Conservation (phyloP, 2,113 vertebrate genomes). For the Osmerus eperlanus region DNA sequence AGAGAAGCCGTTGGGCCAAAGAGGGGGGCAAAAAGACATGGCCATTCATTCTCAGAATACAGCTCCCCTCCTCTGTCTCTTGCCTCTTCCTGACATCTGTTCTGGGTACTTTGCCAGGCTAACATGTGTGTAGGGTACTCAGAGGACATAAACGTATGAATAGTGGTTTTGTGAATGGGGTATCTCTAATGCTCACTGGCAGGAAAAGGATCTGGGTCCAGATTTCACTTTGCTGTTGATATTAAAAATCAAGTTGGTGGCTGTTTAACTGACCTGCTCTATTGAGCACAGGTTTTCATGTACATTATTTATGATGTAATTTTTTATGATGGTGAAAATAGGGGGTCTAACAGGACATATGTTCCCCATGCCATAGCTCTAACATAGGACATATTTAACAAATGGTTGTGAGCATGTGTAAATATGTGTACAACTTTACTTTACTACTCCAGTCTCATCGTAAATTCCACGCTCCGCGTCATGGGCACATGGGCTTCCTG, state of each 20-base stretch:
- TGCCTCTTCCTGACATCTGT: constrained; percentile 15
- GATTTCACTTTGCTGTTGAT: too few relatives aligned
- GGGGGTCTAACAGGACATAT: too few relatives aligned
- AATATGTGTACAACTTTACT: not conserved
- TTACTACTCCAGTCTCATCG: constrained; percentile 81
- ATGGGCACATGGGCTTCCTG: constrained; percentile 93
- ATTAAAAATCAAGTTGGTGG: not conserved
- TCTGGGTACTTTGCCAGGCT: not conserved
- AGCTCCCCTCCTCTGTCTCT: not conserved
- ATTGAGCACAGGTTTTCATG: too few relatives aligned
- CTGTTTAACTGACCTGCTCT: too few relatives aligned
- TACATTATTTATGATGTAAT: too few relatives aligned
- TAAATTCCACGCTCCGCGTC: constrained; percentile 94
- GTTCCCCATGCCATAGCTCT: too few relatives aligned
- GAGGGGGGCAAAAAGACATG: not conserved
- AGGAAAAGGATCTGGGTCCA: too few relatives aligned
- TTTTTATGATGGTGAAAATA: too few relatives aligned
- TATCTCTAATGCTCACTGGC: too few relatives aligned
- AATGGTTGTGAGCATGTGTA: not conserved
- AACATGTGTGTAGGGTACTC: not conserved
- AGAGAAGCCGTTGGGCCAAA: not conserved
- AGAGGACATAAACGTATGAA: not conserved
- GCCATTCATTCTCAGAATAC: constrained; percentile 7
- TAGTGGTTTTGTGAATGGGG: too few relatives aligned
- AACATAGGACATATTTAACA: not conserved